A percentile compares a stretch with the other conserved stretches of the same genome.
phyloP scores from a whole-genome alignment of 2,888 invertebrate genomes.

The Tetragnatha montana region DNA sequence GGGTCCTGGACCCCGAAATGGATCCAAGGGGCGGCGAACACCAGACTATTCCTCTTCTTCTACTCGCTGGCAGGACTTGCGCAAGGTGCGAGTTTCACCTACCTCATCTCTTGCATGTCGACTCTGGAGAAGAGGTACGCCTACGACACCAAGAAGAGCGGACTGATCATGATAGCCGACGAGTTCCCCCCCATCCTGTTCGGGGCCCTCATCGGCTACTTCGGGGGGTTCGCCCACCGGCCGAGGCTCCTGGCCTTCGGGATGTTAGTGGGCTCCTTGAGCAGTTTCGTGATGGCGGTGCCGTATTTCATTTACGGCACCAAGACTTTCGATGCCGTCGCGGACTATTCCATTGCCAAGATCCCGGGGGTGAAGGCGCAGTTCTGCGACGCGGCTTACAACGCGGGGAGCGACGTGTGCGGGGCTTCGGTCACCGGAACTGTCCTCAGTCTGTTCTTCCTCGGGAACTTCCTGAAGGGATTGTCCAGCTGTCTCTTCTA shows the following conservation, averaged over 20 bases:
- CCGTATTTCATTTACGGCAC: conserved; percentile 72
- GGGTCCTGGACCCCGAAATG: conserved; percentile 71
- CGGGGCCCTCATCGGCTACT: conserved; percentile 71
- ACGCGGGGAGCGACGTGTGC: conserved; percentile 29
- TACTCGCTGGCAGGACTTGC: conserved; percentile 68
- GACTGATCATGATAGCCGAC: conserved; percentile 72
- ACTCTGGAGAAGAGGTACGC: conserved; percentile 72
- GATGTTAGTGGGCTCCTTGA: conserved; percentile 56
- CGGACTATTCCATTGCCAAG: conserved; percentile 10
- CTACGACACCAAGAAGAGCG: conserved; percentile 71
- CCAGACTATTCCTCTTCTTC: conserved; percentile 64
- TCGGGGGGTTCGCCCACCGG: conserved; percentile 69
- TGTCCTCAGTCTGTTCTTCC: conserved; percentile 62
- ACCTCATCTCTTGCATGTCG: conserved; percentile 68
- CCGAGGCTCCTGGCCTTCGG: conserved; percentile 69
- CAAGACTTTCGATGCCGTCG: conserved; percentile 12
- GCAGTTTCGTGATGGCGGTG: conserved; percentile 62
- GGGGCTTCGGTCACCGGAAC: conserved; percentile 33
- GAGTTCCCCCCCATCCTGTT: conserved; percentile 65
- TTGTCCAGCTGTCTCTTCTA: conserved; percentile 71
- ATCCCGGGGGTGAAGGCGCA: conserved; percentile 46
- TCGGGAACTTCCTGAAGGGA: conserved; percentile 72
- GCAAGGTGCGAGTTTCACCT: conserved; percentile 72
- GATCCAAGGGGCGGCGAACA: conserved; percentile 71
- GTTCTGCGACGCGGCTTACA: conserved; percentile 53